Conservation (phyloP, 92 coral and sea anemone genomes). For the Parazoanthus atlanticus region DNA sequence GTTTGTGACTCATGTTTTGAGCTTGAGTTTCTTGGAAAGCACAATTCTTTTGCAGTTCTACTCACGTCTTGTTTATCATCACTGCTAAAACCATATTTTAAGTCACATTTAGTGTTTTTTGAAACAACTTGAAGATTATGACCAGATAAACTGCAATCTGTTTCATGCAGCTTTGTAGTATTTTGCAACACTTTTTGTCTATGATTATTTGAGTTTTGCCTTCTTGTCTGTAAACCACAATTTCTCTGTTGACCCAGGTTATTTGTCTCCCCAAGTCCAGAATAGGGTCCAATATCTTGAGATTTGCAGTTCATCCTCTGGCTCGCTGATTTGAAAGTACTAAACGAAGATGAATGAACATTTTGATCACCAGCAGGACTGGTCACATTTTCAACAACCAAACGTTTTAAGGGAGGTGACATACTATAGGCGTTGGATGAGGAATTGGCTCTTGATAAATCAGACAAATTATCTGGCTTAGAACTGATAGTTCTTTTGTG, state of each 20-base stretch:
- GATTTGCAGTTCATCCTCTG: neutral
- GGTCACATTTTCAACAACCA: neutral
- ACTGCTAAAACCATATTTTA: neutral
- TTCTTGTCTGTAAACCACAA: constrained; percentile 4
- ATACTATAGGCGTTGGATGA: neutral
- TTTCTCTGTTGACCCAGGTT: neutral
- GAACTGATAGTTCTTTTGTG: neutral
- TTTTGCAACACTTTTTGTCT: neutral
- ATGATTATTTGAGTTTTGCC: neutral
- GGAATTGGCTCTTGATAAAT: neutral
- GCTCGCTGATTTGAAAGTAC: neutral
- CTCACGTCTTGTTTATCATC: neutral
- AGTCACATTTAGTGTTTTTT: neutral
- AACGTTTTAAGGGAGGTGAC: constrained; percentile 35
- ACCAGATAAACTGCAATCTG: neutral
- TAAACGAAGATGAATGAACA: neutral
- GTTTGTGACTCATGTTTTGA: neutral
- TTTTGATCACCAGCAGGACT: neutral
- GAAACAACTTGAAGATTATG: neutral
- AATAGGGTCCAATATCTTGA: neutral
- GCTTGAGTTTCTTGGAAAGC: neutral
- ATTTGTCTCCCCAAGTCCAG: neutral
- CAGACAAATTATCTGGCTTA: neutral
- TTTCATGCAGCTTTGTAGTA: neutral
- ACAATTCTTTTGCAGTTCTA: neutral